These are phyloP conservation scores for Drosophila sp. DNA, from an alignment of 1,140 invertebrate genomes.

Conservation along the genomic window DNA sequence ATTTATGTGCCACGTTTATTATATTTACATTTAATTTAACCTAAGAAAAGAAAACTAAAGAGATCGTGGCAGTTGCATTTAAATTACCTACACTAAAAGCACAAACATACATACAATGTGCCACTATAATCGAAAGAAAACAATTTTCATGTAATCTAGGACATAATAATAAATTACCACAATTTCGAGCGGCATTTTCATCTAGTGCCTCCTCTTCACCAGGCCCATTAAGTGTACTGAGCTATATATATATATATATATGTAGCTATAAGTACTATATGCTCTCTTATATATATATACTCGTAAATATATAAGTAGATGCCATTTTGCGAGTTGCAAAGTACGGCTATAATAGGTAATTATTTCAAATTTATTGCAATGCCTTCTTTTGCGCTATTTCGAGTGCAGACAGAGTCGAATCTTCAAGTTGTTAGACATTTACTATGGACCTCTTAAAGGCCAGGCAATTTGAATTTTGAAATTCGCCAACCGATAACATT, in stretches of 20 bases:
- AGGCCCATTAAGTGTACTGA: slow-evolving; percentile 54
- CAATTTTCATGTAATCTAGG: slow-evolving; percentile 84
- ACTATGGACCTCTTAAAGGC: slow-evolving; percentile 18
- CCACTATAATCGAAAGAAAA: slow-evolving; percentile 79
- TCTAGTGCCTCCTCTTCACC: slow-evolving; percentile 18
- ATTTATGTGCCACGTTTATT: slow-evolving; percentile 80
- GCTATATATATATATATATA: slow-evolving; percentile 26
- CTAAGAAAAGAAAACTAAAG: slow-evolving; percentile 34
- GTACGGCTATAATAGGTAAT: slow-evolving; percentile 83
- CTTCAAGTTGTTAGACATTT: slow-evolving; percentile 22
- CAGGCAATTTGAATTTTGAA: slow-evolving; percentile 14
- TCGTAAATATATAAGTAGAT: slow-evolving; percentile 13
- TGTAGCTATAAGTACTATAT: slow-evolving; percentile 21
- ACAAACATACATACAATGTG: slow-evolving; percentile 13
- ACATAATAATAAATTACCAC: slow-evolving; percentile 83
- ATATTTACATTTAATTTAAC: slow-evolving; percentile 81
- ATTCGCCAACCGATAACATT: slow-evolving; percentile 11
- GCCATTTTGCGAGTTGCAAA: slow-evolving; percentile 47
- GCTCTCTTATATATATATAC: slow-evolving; percentile 3
- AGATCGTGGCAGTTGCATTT: slow-evolving; percentile 48
- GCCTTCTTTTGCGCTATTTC: slow-evolving; percentile 47
- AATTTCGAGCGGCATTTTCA: slow-evolving; percentile 78
- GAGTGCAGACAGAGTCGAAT: slow-evolving; percentile 19
- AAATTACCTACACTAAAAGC: slow-evolving; percentile 47
- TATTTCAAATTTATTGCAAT: slow-evolving; percentile 84